Evolutionary conservation across 2,888 invertebrate genomes (phyloP).

Genomic region (Ophion ventricosus): DNA sequence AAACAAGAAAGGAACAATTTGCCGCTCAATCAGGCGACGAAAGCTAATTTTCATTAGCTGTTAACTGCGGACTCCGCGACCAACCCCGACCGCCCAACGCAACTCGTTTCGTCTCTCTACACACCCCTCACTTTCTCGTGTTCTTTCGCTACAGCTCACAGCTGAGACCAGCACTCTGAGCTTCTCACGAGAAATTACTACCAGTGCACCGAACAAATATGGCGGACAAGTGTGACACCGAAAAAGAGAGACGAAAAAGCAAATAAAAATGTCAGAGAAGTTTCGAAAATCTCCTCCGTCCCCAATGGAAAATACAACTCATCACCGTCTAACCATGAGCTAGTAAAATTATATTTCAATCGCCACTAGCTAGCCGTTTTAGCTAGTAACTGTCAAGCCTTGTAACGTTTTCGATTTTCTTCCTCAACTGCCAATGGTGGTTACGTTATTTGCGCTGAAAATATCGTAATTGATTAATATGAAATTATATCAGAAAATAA

Average conservation of each 20-base stretch:
- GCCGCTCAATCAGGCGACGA: slow-evolving; percentile 82
- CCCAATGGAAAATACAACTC: no score
- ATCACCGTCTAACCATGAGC: no score
- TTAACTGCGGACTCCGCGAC: slow-evolving; percentile 77
- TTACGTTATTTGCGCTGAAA: no score
- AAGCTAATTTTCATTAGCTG: slow-evolving; percentile 83
- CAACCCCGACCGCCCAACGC: slow-evolving; percentile 36
- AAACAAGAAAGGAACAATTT: slow-evolving; percentile 83
- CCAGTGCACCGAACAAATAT: slow-evolving; percentile 55
- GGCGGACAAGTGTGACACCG: slow-evolving; percentile 50
- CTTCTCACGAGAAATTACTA: slow-evolving; percentile 60
- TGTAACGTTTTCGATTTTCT: no score
- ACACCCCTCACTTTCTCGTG: slow-evolving; percentile 57
- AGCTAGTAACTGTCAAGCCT: no score
- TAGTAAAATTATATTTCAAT: no score
- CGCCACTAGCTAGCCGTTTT: no score
- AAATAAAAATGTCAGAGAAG: neutral
- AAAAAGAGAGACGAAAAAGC: neutral
- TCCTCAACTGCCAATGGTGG: no score
- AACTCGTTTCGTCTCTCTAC: slow-evolving; percentile 45
- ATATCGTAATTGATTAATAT: no score
- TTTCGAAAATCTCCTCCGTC: neutral
- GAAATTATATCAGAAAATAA: no score
- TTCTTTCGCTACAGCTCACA: slow-evolving; percentile 64
- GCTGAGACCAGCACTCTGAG: slow-evolving; percentile 66